Conservation (phyloP, 2,797 vertebrate species). For the Lepilemur ruficaudatus region DNA sequence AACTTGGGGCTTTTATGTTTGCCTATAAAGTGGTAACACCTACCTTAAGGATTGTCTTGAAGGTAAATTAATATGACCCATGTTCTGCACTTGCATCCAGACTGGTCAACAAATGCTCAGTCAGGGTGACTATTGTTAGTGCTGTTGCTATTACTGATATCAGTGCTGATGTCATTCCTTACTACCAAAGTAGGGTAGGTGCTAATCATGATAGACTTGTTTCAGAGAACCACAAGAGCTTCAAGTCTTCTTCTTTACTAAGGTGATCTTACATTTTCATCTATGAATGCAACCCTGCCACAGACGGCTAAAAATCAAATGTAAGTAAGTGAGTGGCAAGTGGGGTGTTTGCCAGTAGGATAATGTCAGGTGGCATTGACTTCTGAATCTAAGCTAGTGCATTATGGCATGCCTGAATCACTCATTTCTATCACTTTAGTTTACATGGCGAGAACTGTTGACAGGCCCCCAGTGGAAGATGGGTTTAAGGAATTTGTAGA, state of each 20-base stretch:
- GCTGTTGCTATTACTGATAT: neutral
- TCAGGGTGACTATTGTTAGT: neutral
- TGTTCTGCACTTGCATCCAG: neutral
- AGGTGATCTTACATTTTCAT: neutral
- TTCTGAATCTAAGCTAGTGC: neutral
- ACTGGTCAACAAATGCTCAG: neutral
- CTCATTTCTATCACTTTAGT: neutral
- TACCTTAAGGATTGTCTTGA: neutral
- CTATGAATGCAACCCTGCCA: neutral
- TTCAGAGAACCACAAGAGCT: neutral
- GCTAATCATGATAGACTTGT: neutral
- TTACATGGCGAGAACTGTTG: neutral
- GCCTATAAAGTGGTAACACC: neutral
- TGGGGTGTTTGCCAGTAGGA: neutral
- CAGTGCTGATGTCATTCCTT: neutral
- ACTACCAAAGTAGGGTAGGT: neutral
- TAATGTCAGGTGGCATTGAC: neutral
- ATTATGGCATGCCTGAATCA: no score
- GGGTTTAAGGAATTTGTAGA: neutral
- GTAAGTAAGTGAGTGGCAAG: neutral
- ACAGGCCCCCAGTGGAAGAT: neutral
- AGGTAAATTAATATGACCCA: neutral
- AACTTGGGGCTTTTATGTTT: neutral
- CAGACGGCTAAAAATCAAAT: neutral
- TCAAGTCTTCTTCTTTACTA: neutral